Evolutionary conservation across 1,140 invertebrate genomes (phyloP).

Genomic region (Nasonia vitripennis): DNA sequence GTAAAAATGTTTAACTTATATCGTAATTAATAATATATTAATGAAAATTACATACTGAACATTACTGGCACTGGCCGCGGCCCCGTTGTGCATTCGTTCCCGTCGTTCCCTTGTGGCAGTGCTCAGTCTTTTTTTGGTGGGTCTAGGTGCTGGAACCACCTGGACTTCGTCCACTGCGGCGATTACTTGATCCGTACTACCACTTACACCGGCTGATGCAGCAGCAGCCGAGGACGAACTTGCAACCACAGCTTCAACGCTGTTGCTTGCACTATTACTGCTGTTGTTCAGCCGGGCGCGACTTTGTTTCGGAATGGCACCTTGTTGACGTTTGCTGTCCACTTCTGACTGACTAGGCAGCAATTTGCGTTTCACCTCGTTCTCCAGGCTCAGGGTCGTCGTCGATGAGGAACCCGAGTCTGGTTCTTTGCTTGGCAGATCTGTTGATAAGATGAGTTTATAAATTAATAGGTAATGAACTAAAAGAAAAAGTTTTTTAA

Average conservation of each 20-base stretch:
- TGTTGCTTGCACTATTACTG: background rate
- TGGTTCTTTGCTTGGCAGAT: constrained; percentile 71
- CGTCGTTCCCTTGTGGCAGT: constrained; percentile 13
- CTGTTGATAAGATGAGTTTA: constrained; percentile 52
- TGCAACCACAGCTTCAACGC: background rate
- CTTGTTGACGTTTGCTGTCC: constrained; percentile 77
- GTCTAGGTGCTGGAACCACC: background rate
- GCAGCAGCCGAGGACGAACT: background rate
- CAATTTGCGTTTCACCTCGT: constrained; percentile 73
- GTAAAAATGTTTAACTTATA: background rate
- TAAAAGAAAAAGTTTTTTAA: no score
- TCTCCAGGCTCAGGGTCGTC: constrained; percentile 76
- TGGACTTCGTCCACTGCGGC: background rate
- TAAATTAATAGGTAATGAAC: background rate
- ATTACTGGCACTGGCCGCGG: background rate
- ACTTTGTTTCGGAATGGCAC: constrained; percentile 84
- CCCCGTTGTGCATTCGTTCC: constrained; percentile 1
- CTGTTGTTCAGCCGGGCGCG: constrained; percentile 55
- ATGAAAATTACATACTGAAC: background rate
- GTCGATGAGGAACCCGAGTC: constrained; percentile 76
- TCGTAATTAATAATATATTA: background rate
- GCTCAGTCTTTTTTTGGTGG: constrained; percentile 33
- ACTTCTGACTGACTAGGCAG: constrained; percentile 63
- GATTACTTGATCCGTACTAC: constrained; percentile 36
- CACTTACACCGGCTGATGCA: constrained; percentile 22